Conservation (phyloP, 2,113 vertebrate species). For the Cyanoderma ruficeps region DNA sequence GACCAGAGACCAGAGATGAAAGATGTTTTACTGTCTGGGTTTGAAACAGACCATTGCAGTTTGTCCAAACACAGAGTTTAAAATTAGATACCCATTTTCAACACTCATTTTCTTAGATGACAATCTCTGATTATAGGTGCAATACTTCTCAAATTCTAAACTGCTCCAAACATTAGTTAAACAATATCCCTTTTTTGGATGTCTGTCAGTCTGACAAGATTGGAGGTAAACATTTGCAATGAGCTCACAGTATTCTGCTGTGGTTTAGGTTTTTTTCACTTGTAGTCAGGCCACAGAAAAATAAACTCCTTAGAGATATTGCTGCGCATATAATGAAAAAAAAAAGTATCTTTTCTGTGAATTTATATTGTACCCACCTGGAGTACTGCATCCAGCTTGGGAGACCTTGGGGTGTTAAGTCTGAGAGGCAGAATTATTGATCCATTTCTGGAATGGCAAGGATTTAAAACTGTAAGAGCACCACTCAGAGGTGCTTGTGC, state of each 20-base stretch:
- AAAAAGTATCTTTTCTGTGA: not conserved
- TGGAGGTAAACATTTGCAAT: not conserved
- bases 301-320: not conserved
- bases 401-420: not conserved
- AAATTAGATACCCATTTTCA: not conserved
- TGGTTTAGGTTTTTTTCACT: not conserved
- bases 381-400: not conserved
- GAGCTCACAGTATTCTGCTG: not conserved
- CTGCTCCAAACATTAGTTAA: not conserved
- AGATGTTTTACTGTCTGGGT: not conserved
- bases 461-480: not conserved
- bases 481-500: not conserved
- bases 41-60: fast-evolving
- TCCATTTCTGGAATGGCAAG: not conserved
- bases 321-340: not conserved
- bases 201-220: not conserved
- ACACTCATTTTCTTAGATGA: not conserved
- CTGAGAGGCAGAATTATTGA: not conserved
- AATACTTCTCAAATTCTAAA: not conserved
- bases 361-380: not conserved
- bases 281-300: not conserved
- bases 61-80: not conserved
- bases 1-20: not conserved
- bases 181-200: not conserved
- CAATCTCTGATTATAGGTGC: not conserved